Conservation (phyloP, 2,113 vertebrate species). For the Ophiodon elongatus region DNA sequence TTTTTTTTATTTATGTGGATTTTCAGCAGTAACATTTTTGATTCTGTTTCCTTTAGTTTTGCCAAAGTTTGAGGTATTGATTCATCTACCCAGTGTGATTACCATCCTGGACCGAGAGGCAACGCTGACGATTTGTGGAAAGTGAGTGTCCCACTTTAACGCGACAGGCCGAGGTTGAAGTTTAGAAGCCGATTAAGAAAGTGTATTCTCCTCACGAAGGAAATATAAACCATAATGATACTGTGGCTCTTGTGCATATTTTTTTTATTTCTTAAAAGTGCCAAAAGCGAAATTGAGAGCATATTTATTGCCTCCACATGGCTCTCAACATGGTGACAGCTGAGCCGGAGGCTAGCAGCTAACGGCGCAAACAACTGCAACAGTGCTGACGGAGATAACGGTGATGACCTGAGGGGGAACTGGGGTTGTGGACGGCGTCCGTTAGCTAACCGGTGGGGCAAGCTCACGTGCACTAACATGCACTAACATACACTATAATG, state of each 20-base stretch:
- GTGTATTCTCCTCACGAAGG: neutral
- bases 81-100: constrained; percentile 74
- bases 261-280: neutral
- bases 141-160: constrained; percentile 65
- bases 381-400: no score
- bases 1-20: neutral
- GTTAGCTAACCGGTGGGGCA: no score
- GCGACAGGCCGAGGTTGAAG: no score
- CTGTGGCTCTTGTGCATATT: no score
- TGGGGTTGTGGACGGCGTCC: no score
- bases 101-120: constrained; percentile 72
- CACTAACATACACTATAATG: no score
- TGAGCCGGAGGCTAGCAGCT: no score
- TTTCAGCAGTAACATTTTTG: neutral
- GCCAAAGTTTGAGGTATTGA: constrained; percentile 83
- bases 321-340: no score
- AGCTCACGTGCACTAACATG: no score
- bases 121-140: constrained; percentile 76
- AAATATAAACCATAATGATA: neutral
- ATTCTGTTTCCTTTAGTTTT: constrained; percentile 70
- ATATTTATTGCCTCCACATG: neutral
- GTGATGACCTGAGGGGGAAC: no score
- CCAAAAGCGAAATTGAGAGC: neutral
- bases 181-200: neutral
- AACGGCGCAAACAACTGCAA: no score